Conservation (phyloP, 2,888 invertebrate species). For the Polydrusus pterygomalis region DNA sequence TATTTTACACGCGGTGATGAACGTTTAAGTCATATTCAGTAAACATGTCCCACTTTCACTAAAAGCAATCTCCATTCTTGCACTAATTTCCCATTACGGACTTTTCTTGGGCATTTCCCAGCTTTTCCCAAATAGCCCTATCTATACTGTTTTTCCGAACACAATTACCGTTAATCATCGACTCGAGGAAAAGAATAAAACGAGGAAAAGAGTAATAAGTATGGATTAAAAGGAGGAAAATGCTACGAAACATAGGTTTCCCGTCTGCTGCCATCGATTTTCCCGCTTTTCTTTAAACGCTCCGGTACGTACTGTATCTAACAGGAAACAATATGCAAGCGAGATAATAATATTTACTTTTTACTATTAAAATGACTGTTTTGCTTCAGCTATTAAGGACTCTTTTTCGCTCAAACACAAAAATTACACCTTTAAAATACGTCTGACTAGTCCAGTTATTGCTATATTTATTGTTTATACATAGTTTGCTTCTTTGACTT, state of each 20-base stretch:
- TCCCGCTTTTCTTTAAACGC: slow-evolving; percentile 28
- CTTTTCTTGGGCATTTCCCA: slow-evolving; percentile 37
- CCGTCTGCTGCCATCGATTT: slow-evolving; percentile 55
- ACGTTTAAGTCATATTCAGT: no score
- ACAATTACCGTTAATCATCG: slow-evolving; percentile 72
- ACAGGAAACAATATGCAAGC: neutral
- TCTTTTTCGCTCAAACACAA: neutral
- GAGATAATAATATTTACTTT: no score
- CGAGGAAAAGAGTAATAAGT: slow-evolving; percentile 69
- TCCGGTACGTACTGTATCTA: neutral
- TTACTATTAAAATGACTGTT: neutral
- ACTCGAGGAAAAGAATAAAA: slow-evolving; percentile 67
- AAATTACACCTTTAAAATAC: no score
- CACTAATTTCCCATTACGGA: slow-evolving; percentile 36
- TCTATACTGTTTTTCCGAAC: slow-evolving; percentile 62
- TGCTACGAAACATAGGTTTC: slow-evolving; percentile 54
- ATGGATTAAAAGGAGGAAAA: slow-evolving; percentile 69
- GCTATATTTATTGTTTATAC: no score
- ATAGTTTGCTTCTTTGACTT: no score
- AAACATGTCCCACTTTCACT: neutral
- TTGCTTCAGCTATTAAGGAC: neutral
- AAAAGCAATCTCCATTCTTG: slow-evolving; percentile 21
- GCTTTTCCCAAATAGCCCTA: slow-evolving; percentile 51
- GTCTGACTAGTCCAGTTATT: no score
- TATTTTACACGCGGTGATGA: no score